Evolutionary conservation across 2,113 vertebrate genomes (phyloP), one percentile per base, ranked within the genome.

Genomic region (Accipiter virgatus): DNA sequence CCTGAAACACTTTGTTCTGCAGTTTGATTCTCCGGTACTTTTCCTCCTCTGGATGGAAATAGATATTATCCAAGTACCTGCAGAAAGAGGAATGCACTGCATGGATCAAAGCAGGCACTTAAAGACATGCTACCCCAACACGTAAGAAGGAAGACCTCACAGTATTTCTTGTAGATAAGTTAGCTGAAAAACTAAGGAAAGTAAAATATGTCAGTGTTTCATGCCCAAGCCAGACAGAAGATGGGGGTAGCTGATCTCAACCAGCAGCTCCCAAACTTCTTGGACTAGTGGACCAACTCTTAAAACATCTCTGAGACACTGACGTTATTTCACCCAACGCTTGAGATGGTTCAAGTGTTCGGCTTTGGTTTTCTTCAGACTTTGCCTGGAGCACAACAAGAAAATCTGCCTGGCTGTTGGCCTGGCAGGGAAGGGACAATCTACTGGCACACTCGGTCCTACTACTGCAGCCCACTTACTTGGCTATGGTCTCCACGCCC

Each of bases 1-100:
- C 99, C 99, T 99, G 99, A 74, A 99, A 99, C 79, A 99, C 98
- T 92, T 98, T 99, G 98, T 99, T 99, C 94, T 99, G 98, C 73
- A 99, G 84, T 97, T 99, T 99, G 96, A 99, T 99, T 97, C 98
- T 99, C 80, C 86, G 97, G 95, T 99, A 99, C 85, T 99, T 99
- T 95, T 99, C 99, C 78, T 99, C 99, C 86, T 98, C 98, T 1
- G 99, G 99, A 70, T 99, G 99, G 91, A 99, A 98, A 75, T 97
- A 99, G 83, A 99, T 99, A 36, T 99, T 99, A 43, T 99, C 99
- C 81, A 99, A 92, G 96, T 99, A 99, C 83, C 99, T 99, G 77
- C 32, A 45, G 56, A 27, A 50, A 80, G 26, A 58, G 32, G 26
- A 65, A 45, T 0, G 13, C 27, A 16, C 16, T 29, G 32, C 29